Evolutionary conservation across 2,888 invertebrate species (phyloP).

Genomic region (Physocephala rufipes): DNA sequence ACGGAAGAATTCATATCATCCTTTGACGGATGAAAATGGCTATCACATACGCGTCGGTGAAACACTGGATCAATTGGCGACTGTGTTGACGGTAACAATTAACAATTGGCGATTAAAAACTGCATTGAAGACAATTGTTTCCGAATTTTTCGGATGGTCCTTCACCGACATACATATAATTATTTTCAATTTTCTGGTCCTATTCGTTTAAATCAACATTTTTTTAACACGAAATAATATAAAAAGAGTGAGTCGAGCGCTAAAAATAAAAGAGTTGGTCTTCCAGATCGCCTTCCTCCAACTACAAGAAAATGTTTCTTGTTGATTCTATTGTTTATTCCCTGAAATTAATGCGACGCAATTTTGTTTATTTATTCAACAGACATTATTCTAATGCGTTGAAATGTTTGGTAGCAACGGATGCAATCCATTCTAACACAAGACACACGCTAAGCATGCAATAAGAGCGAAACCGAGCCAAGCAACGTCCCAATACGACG

Average conservation of each 20-base stretch:
- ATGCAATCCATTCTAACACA: not conserved
- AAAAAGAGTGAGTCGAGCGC: too few relatives aligned
- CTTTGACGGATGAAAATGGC: not conserved
- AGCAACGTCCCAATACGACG: not conserved
- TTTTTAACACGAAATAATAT: too few relatives aligned
- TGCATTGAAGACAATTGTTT: too few relatives aligned
- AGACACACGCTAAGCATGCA: constrained; percentile 6
- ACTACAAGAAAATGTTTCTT: not conserved
- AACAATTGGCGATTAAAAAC: too few relatives aligned
- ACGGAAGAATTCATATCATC: not conserved
- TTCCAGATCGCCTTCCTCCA: too few relatives aligned
- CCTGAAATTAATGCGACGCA: constrained; percentile 29
- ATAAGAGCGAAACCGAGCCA: not conserved
- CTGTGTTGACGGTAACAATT: not conserved
- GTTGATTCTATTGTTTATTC: constrained; percentile 24
- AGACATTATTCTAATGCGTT: not conserved
- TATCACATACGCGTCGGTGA: constrained; percentile 12
- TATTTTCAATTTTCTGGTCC: too few relatives aligned
- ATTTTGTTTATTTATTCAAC: constrained; percentile 18
- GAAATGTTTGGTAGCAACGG: constrained; percentile 7
- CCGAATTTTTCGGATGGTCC: too few relatives aligned
- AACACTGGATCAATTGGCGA: constrained; percentile 33
- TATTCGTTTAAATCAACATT: not conserved
- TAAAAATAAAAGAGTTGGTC: too few relatives aligned
- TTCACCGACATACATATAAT: too few relatives aligned